These are phyloP conservation scores for Agriopis marginaria DNA, from an alignment of 2,888 invertebrate species.

Conservation along the genomic window DNA sequence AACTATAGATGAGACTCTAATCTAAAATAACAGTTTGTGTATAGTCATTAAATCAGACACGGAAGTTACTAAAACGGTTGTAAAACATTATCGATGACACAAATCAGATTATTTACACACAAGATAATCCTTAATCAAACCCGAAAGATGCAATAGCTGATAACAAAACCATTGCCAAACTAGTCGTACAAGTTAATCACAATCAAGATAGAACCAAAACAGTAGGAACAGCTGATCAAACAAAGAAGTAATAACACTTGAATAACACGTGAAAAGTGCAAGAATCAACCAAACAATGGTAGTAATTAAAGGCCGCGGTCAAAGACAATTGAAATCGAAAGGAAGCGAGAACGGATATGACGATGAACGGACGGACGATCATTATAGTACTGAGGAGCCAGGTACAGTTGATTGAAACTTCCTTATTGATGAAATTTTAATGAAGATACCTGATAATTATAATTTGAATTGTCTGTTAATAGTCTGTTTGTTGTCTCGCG, in stretches of 20 bases:
- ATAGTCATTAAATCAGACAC: neutral
- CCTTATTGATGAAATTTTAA: conserved; percentile 47
- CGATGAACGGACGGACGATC: conserved; percentile 52
- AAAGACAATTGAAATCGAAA: conserved; percentile 84
- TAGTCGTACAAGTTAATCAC: conserved; percentile 14
- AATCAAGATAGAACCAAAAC: conserved; percentile 27
- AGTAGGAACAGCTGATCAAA: conserved; percentile 34
- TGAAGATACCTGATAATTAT: conserved; percentile 13
- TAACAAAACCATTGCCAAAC: conserved; percentile 13
- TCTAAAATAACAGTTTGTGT: neutral
- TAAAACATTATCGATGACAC: neutral
- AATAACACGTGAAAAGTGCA: conserved; percentile 51
- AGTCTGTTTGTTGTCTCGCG: neutral
- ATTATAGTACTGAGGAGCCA: conserved; percentile 34
- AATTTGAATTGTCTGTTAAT: conserved; percentile 6
- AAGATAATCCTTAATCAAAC: conserved; percentile 11
- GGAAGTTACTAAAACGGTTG: neutral
- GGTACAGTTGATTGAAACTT: conserved; percentile 54
- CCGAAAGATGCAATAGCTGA: conserved; percentile 5
- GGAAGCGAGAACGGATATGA: conserved; percentile 76
- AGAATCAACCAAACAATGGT: conserved; percentile 60
- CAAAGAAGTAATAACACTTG: conserved; percentile 40
- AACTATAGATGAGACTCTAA: neutral
- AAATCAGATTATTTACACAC: conserved; percentile 1
- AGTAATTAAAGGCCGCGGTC: conserved; percentile 77